Percentiles rank a stretch among this genome's conserved stretches.
These are phyloP conservation scores for Zapus hudsonius DNA, from an alignment of 2,113 vertebrate species.

Conservation along the genomic window DNA sequence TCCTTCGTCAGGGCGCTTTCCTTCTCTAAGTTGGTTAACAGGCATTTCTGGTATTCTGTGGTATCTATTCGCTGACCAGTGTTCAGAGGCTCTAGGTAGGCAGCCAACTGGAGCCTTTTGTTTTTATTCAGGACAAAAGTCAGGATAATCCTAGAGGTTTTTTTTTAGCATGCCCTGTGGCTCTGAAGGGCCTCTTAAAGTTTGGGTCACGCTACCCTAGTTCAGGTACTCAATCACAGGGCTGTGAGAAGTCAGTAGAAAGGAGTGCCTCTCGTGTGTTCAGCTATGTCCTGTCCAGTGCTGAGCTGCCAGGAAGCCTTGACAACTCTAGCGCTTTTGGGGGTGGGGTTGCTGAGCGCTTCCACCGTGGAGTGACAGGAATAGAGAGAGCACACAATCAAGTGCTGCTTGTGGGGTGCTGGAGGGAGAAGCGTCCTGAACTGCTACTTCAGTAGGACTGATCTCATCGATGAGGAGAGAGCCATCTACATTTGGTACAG, in stretches of 20 bases:
- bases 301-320: background rate
- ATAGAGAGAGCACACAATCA: slow-evolving; percentile 54
- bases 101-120: background rate
- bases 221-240: slow-evolving; percentile 35
- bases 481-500: slow-evolving; percentile 42
- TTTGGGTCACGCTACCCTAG: background rate
- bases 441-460: slow-evolving; percentile 48
- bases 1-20: slow-evolving; percentile 5
- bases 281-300: background rate
- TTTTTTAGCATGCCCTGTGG: background rate
- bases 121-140: slow-evolving; percentile 22
- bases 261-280: background rate
- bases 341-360: background rate
- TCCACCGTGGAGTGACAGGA: slow-evolving; percentile 8
- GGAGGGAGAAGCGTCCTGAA: slow-evolving; percentile 38
- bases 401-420: slow-evolving; percentile 57
- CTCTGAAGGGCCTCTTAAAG: slow-evolving; percentile 8
- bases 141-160: background rate
- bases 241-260: background rate
- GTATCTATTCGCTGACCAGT: background rate
- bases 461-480: slow-evolving; percentile 50
- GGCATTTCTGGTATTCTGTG: slow-evolving; percentile 30
- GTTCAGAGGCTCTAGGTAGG: slow-evolving; percentile 19
- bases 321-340: background rate
- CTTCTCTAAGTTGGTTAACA: slow-evolving; percentile 16